These are phyloP conservation scores for Macrotrachela quadricornifera DNA, from an alignment of 1,140 invertebrate species.

Conservation along the genomic window DNA sequence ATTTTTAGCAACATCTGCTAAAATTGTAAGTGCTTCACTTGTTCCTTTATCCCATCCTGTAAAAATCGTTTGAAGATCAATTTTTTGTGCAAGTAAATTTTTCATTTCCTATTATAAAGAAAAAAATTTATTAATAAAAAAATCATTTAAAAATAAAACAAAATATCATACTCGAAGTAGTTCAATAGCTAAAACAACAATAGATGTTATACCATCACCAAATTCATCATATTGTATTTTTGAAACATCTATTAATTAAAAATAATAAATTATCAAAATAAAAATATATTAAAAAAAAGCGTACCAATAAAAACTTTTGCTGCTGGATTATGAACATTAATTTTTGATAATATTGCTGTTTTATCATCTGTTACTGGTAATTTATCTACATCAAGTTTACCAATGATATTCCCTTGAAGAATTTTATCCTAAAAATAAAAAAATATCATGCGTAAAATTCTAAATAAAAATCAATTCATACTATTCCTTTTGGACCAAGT, in stretches of 20 bases:
- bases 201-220: slow-evolving; percentile 96
- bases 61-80: slow-evolving; percentile 95
- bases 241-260: slow-evolving; percentile 54
- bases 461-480: slow-evolving; percentile 21
- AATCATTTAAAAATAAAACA: neutral
- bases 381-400: slow-evolving; percentile 71
- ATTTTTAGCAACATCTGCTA: slow-evolving; percentile 52
- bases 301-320: slow-evolving; percentile 76
- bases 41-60: slow-evolving; percentile 72
- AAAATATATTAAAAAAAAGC: neutral
- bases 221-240: slow-evolving; percentile 98
- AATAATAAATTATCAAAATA: neutral
- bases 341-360: slow-evolving; percentile 82
- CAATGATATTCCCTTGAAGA: slow-evolving; percentile 52
- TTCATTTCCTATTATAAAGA: slow-evolving; percentile 51
- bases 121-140: neutral
- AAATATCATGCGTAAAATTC: no score
- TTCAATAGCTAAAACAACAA: slow-evolving; percentile 86
- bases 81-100: slow-evolving; percentile 68
- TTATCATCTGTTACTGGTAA: slow-evolving; percentile 99
- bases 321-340: slow-evolving; percentile 94
- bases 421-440: slow-evolving; percentile 63
- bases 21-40: slow-evolving; percentile 54
- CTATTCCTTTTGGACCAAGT: slow-evolving; percentile 96
- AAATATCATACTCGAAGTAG: slow-evolving; percentile 41